phyloP scores from a whole-genome alignment of 64 coral and sea anemone genomes.

The Platygyra sinensis region DNA sequence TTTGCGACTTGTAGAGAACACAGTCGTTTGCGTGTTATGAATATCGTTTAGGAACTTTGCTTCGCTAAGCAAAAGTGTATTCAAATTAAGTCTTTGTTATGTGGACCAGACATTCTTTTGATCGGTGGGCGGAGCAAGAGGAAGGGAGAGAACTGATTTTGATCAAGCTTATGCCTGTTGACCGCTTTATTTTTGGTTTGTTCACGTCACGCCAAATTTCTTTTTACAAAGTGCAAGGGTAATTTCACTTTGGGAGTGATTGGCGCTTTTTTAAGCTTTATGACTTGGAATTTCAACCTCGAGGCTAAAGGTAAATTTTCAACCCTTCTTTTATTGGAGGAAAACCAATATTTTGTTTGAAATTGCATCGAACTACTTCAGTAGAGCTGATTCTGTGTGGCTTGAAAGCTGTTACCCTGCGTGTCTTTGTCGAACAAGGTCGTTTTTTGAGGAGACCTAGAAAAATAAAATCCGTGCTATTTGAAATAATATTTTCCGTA shows the following conservation, averaged over 20 bases:
- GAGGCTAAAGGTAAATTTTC: too few species aligned
- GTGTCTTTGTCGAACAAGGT: not conserved
- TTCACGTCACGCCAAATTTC: not conserved
- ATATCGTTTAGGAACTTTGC: not conserved
- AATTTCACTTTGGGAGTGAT: not conserved
- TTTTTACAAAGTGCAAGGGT: not conserved
- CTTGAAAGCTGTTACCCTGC: not conserved
- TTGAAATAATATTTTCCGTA: not conserved
- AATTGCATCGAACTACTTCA: too few species aligned
- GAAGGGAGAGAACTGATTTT: conserved; percentile 1
- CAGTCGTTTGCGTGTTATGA: not conserved
- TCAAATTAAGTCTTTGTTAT: too few species aligned
- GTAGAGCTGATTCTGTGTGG: not conserved
- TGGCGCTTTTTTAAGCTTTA: not conserved
- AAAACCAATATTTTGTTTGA: too few species aligned
- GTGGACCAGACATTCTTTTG: not conserved
- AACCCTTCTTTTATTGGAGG: too few species aligned
- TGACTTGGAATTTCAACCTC: not conserved
- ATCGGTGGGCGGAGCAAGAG: not conserved
- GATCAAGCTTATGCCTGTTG: not conserved
- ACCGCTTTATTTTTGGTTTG: not conserved
- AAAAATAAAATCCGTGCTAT: not conserved
- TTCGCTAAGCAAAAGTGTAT: not conserved
- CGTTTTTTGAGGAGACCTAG: not conserved
- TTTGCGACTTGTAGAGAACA: not conserved